Percentiles rank a stretch among this genome's conserved stretches.
These are phyloP conservation scores for Callyntrura sp. DNA, from an alignment of 2,888 invertebrate species.

Conservation along the genomic window DNA sequence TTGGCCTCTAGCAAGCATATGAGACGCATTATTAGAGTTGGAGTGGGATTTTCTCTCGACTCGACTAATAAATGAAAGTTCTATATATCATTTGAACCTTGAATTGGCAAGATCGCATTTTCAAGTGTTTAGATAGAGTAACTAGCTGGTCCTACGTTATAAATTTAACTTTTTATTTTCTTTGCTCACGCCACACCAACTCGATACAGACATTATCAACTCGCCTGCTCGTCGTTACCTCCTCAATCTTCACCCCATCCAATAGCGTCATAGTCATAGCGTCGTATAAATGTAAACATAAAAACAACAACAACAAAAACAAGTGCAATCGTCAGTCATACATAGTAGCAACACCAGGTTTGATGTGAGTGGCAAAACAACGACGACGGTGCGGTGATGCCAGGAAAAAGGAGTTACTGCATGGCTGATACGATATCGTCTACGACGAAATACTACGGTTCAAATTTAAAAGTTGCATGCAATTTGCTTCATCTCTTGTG, in stretches of 20 bases:
- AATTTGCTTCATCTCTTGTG: background rate
- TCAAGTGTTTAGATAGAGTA: too few species aligned
- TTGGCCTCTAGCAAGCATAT: too few species aligned
- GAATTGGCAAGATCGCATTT: too few species aligned
- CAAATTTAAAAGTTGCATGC: slow-evolving; percentile 22
- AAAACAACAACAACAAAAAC: background rate
- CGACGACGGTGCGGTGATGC: background rate
- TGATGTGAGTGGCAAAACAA: background rate
- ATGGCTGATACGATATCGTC: too few species aligned
- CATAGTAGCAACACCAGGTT: background rate
- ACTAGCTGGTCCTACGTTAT: too few species aligned
- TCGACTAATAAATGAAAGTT: too few species aligned
- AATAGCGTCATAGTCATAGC: background rate
- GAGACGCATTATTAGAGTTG: too few species aligned
- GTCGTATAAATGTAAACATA: slow-evolving; percentile 12
- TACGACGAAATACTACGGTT: background rate
- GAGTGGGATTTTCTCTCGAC: too few species aligned
- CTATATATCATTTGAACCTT: too few species aligned
- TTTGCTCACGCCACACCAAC: slow-evolving; percentile 32
- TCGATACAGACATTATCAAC: background rate
- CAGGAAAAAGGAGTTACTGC: too few species aligned
- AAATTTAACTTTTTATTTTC: too few species aligned
- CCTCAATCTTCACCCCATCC: background rate
- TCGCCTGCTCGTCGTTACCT: background rate
- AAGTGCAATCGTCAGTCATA: background rate